These are phyloP conservation scores for Thrips palmi DNA, from an alignment of 1,140 invertebrate genomes.

Conservation along the genomic window DNA sequence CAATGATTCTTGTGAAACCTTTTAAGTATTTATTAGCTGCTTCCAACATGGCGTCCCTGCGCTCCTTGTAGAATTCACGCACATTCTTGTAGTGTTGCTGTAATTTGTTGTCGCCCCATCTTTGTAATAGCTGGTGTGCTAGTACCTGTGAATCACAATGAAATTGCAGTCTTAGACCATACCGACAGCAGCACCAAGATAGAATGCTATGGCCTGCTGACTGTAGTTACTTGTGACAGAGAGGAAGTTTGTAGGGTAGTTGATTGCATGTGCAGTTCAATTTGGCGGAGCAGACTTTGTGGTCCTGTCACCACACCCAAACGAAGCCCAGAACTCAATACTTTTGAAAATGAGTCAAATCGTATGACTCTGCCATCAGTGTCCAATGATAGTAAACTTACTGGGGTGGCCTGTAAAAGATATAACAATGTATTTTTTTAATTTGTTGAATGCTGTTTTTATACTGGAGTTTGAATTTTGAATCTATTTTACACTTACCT, in stretches of 20 bases:
- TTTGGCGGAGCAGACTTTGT: slow-evolving; percentile 31
- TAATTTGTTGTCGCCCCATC: slow-evolving; percentile 39
- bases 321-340: slow-evolving; percentile 49
- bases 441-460: slow-evolving; percentile 1
- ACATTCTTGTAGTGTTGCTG: slow-evolving; percentile 37
- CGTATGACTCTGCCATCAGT: slow-evolving; percentile 54
- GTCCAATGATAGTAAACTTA: slow-evolving; percentile 55
- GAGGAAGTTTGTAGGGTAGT: slow-evolving; percentile 52
- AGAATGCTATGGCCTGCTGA: neutral
- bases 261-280: slow-evolving; percentile 52
- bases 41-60: slow-evolving; percentile 38
- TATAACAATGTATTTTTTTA: neutral
- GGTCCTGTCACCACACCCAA: slow-evolving; percentile 53
- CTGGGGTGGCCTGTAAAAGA: slow-evolving; percentile 28
- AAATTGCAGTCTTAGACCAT: too few relatives aligned
- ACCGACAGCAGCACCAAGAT: neutral
- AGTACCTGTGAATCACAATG: slow-evolving; percentile 44
- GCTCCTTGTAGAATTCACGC: slow-evolving; percentile 39
- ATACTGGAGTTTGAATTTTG: slow-evolving; percentile 3
- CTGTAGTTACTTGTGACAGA: slow-evolving; percentile 48
- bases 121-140: slow-evolving; percentile 35
- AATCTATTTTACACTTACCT: slow-evolving; percentile 13
- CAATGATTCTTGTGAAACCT: slow-evolving; percentile 21
- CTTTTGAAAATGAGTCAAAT: slow-evolving; percentile 65
- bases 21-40: slow-evolving; percentile 40